Evolutionary conservation across 2,888 invertebrate species (phyloP), one percentile per base, ranked within the genome.

Genomic region (Lasioglossum zephyrum): DNA sequence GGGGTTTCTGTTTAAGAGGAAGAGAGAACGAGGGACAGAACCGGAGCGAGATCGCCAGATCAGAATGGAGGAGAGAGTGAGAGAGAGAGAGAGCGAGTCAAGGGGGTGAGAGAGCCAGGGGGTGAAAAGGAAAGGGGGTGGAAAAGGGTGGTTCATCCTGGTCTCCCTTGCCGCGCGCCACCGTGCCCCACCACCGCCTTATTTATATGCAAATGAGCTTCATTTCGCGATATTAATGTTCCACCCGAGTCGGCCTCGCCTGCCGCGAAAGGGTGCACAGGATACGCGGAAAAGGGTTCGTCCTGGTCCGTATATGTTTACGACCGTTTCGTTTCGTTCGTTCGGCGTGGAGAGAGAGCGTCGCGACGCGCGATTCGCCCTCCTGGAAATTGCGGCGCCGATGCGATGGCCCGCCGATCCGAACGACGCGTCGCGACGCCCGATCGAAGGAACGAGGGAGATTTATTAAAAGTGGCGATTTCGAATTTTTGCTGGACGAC

Each of bases 121-220:
- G 41, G n/a, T n/a, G 70, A 63, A 49, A 76, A 73, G 88, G 88
- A 84, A 74, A 81, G 87, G 82, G 73, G 79, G 84, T 88, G 89
- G 82, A 83, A 85, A 84, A 89, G 92, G 92, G 91, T 93, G 91
- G 93, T 90, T 93, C 93, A 92, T 93, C 93, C 92, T 92, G 92
- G 90, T 82, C 91, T 91, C 91, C 90, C 90, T 90, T 88, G 86
- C 88, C 90, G 86, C 91, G 73, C 91, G 69, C 69, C 92, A 88
- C 86, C 86, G 87, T 92, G 89, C 92, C 93, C 92, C 91, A 93
- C 93, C 94, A 92, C 92, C 93, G 96, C 97, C 97, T 97, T 97
- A 97, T 97, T 97, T 97, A 97, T 97, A 97, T 97, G 97, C 97
- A 97, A 97, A 97, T 97, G 97, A 97, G 97, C 97, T 97, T 97